Percentiles rank a stretch among this genome's conserved stretches.
Evolutionary conservation across 1,140 invertebrate species (phyloP).

Genomic region (Rhagoletis pomonella): DNA sequence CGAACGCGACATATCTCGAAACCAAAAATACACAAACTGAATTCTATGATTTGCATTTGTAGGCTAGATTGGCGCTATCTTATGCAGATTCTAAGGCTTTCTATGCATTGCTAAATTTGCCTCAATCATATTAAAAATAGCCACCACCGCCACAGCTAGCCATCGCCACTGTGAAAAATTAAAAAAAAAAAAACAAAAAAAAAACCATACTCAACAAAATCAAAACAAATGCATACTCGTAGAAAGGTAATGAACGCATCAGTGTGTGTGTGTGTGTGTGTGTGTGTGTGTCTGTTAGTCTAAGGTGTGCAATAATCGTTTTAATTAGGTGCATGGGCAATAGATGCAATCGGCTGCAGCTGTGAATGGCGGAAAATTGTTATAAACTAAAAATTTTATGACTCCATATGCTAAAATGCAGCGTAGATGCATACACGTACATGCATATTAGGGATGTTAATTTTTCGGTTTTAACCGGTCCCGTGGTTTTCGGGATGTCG

Average conservation of each 20-base stretch:
- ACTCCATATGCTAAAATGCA: neutral
- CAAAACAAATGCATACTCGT: neutral
- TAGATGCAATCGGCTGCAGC: slow-evolving; percentile 19
- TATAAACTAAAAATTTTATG: slow-evolving; percentile 42
- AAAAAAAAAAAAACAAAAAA: neutral
- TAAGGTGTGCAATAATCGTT: slow-evolving; percentile 34
- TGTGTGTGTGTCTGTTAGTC: neutral
- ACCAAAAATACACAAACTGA: slow-evolving; percentile 43
- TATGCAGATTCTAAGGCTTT: slow-evolving; percentile 24
- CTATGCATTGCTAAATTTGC: slow-evolving; percentile 45
- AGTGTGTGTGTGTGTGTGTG: neutral
- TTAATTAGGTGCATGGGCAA: slow-evolving; percentile 45
- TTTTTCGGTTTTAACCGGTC: no score
- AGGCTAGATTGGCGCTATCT: slow-evolving; percentile 32
- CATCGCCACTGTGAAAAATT: neutral
- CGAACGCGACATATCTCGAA: slow-evolving; percentile 29
- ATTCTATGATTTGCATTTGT: neutral
- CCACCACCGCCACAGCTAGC: neutral
- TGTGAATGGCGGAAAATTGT: slow-evolving; percentile 2
- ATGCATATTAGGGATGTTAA: no score
- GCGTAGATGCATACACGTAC: neutral
- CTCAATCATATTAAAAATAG: slow-evolving; percentile 39
- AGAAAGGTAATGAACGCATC: slow-evolving; percentile 10
- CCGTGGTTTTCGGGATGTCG: no score
- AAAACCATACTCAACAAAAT: slow-evolving; percentile 2